Conservation (phyloP, 30 jellyfish, hydroid and myxozoan genomes). For the Catostylus mosaicus region DNA sequence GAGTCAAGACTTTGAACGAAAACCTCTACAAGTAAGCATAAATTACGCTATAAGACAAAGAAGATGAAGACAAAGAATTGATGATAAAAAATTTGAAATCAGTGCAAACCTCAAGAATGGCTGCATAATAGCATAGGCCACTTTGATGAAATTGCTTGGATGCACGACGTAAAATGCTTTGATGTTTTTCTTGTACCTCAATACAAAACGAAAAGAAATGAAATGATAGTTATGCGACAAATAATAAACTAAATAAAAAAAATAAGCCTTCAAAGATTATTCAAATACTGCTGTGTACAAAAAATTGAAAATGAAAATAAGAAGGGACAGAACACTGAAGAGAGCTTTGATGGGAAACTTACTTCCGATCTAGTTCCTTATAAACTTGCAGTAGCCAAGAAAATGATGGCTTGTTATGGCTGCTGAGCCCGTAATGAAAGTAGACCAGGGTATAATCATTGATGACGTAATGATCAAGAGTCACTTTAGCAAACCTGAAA, state of each 20-base stretch:
- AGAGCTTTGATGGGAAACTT: slow-evolving; percentile 10
- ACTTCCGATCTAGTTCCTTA: slow-evolving; percentile 89
- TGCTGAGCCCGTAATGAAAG: slow-evolving; percentile 91
- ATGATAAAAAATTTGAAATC: not conserved
- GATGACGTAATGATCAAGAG: slow-evolving; percentile 87
- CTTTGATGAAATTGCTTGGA: slow-evolving; percentile 86
- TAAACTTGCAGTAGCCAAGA: slow-evolving; percentile 86
- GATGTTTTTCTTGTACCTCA: slow-evolving; percentile 85
- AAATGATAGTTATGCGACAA: too few relatives aligned
- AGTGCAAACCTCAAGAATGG: slow-evolving; percentile 85
- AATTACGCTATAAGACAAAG: too few relatives aligned
- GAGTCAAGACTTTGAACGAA: too few relatives aligned
- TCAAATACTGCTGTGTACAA: not conserved
- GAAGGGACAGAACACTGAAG: not conserved
- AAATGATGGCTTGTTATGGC: slow-evolving; percentile 89
- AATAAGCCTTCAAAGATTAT: not conserved
- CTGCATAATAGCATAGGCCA: slow-evolving; percentile 67
- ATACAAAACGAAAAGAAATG: not conserved
- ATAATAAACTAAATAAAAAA: not conserved
- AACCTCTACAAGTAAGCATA: too few relatives aligned
- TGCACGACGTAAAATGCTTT: slow-evolving; percentile 92
- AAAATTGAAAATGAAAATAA: not conserved
- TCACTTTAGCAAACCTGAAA: slow-evolving; percentile 86
- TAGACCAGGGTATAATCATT: slow-evolving; percentile 89
- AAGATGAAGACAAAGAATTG: slow-evolving; percentile 20